These are phyloP conservation scores for Trachymyrmex septentrionalis DNA, from an alignment of 1,140 invertebrate species.

Conservation along the genomic window DNA sequence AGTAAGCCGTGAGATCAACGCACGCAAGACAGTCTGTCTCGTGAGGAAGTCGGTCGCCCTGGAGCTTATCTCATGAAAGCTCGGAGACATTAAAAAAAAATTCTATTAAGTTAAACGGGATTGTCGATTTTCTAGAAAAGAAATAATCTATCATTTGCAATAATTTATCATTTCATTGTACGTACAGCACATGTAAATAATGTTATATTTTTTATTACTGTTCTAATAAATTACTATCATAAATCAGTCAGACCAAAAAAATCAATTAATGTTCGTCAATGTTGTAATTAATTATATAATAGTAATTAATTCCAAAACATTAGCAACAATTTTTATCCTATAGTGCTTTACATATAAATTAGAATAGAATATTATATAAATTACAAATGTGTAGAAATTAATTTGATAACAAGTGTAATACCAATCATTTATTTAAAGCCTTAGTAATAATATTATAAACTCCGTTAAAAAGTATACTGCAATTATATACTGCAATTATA, in stretches of 20 bases:
- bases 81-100: not conserved
- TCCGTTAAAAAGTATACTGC: not conserved
- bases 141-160: not conserved
- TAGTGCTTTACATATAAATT: not conserved
- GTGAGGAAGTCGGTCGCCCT: conserved; percentile 57
- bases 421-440: not conserved
- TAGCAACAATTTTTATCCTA: not conserved
- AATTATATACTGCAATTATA: not conserved
- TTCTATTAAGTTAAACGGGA: not conserved
- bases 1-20: conserved; percentile 76
- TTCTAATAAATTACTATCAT: not conserved
- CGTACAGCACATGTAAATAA: not conserved
- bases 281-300: not conserved
- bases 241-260: not conserved
- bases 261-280: not conserved
- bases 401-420: not conserved
- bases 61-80: conserved; percentile 46
- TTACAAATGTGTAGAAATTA: not conserved
- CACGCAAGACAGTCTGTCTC: conserved; percentile 61
- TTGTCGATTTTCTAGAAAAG: not conserved
- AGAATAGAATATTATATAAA: not conserved
- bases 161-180: not conserved
- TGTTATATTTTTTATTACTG: not conserved
- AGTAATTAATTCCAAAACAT: not conserved
- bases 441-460: not conserved